Evolutionary conservation across 1,140 invertebrate genomes (phyloP), one percentile per base, ranked within the genome.

Genomic region (Steinernema khuongi): DNA sequence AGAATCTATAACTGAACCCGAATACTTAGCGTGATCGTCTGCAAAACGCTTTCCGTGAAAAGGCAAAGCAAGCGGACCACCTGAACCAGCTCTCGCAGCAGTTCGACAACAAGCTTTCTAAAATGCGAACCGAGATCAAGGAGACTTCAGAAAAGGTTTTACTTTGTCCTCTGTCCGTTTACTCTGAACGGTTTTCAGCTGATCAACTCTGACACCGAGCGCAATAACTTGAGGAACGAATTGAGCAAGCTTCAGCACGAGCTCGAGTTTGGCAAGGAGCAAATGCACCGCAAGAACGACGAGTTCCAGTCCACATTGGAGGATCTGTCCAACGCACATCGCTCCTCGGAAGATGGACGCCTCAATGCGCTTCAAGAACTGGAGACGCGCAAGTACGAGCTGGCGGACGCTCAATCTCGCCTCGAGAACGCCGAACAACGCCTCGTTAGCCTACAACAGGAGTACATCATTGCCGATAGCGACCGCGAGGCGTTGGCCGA

Each of bases 121-220:
- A 84, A 67, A 50, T 84, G 30, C 73, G 83, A 14, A 79, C 75
- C 29, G 83, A 84, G 36, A 67, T 85, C 14, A 75, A 80, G 67
- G 77, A 83, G 18, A 83, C 84, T n/a, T 75, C 75, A 28, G 82
- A 84, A n/a, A 84, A 83, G 79, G 82, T 81, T n/a, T n/a, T 31
- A 73, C 29, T 17, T 68, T 1, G 60, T 73, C 19, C 0, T 33
- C 31, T 31, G 11, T 19, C 0, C 68, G 19, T 69, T 31, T 31
- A 68, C 60, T 30, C 1, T 70, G 17, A 66, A 50, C 30, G 19
- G 41, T 70, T 67, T 85, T 77, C 17, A 83, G 82, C 74, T 84
- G 17, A 84, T 82, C 68, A 43, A 72, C 17, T 41, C 81, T 19
- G 83, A 84, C 44, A 83, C 82, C 33, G 82, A 84, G 33, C 76